Percentiles rank a stretch among this genome's conserved stretches.
Evolutionary conservation across 1,140 invertebrate genomes (phyloP).

Genomic region (Saxidomus purpurata): DNA sequence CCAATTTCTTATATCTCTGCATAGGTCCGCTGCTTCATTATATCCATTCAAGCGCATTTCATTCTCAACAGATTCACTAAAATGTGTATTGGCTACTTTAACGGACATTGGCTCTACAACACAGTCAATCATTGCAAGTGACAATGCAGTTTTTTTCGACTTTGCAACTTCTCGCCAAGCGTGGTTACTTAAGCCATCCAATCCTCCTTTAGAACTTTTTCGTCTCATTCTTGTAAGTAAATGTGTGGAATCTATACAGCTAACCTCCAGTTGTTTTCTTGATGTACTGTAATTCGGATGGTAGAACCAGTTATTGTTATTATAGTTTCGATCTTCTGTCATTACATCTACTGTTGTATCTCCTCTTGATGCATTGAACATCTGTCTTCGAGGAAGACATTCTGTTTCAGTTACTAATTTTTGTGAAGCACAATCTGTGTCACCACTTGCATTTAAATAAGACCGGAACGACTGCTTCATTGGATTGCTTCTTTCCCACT

Average conservation of each 20-base stretch:
- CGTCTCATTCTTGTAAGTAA: constrained; percentile 42
- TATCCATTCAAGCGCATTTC: constrained; percentile 57
- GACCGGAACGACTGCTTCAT: too few relatives aligned
- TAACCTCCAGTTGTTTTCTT: constrained; percentile 60
- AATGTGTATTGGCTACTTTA: constrained; percentile 56
- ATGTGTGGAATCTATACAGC: constrained; percentile 65
- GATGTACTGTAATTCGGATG: background rate
- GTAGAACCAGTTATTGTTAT: background rate
- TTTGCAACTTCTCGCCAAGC: constrained; percentile 62
- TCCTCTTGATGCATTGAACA: too few relatives aligned
- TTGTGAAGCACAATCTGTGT: too few relatives aligned
- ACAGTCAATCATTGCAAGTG: constrained; percentile 48
- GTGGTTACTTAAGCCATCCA: constrained; percentile 60
- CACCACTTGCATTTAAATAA: too few relatives aligned
- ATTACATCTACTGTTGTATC: too few relatives aligned
- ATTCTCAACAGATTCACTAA: constrained; percentile 43
- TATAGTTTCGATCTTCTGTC: too few relatives aligned
- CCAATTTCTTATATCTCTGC: constrained; percentile 58
- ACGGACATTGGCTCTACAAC: constrained; percentile 65
- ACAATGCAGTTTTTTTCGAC: constrained; percentile 39
- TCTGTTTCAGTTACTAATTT: too few relatives aligned
- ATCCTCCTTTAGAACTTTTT: constrained; percentile 64
- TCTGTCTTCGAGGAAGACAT: too few relatives aligned
- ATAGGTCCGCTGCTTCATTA: constrained; percentile 41
- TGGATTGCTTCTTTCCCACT: background rate